Evolutionary conservation across 1,140 invertebrate genomes (phyloP).

Genomic region (Eubasilissa regina): DNA sequence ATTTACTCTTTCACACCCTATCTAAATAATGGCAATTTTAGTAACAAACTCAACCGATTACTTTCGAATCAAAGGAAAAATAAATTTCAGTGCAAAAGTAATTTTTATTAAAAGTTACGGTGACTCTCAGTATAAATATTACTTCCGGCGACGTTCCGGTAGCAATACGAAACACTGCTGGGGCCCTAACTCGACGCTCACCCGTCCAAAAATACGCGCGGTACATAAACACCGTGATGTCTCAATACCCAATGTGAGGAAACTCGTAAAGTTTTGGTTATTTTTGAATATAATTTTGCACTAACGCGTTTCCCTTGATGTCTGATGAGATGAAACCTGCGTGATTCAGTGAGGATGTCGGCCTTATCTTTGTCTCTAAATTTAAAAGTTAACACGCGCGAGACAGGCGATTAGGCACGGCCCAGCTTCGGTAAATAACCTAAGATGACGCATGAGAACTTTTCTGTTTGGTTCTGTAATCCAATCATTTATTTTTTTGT

Average conservation of each 20-base stretch:
- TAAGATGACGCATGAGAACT: too few species aligned
- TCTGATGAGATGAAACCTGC: not conserved
- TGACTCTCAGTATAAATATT: slow-evolving; percentile 8
- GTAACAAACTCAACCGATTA: too few species aligned
- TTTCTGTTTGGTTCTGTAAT: too few species aligned
- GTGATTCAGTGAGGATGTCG: not conserved
- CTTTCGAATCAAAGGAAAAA: not conserved
- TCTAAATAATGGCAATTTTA: too few species aligned
- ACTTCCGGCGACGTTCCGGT: not conserved
- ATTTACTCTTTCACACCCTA: too few species aligned
- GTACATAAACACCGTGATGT: not conserved
- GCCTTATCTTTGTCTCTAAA: not conserved
- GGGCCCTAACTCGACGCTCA: not conserved
- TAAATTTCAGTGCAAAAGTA: not conserved
- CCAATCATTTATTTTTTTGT: too few species aligned
- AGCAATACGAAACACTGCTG: not conserved
- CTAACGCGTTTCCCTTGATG: slow-evolving; percentile 2
- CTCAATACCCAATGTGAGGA: not conserved
- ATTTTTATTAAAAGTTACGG: not conserved
- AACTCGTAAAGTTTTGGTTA: not conserved
- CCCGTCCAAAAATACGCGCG: not conserved
- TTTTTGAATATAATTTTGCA: not conserved
- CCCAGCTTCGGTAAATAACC: too few species aligned
- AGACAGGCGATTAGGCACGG: too few species aligned
- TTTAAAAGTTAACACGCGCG: not conserved